phyloP scores from a whole-genome alignment of 2,797 vertebrate species.

The Pseudochromis fuscus region DNA sequence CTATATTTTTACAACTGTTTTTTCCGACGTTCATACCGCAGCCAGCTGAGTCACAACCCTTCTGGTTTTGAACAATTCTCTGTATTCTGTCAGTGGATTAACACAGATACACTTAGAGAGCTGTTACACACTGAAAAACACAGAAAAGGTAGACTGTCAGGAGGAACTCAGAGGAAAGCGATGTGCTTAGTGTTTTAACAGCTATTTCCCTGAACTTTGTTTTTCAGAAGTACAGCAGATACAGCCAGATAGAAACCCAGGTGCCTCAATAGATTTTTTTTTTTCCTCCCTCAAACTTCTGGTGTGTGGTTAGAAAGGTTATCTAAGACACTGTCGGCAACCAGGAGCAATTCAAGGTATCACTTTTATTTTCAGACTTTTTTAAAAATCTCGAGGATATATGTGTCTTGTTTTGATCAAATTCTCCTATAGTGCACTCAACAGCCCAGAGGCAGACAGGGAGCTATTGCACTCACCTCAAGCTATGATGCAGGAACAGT shows the following conservation, averaged over 20 bases:
- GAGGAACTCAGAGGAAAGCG: slow-evolving; percentile 26
- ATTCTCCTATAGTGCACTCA: slow-evolving; percentile 25
- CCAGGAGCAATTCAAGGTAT: slow-evolving; percentile 23
- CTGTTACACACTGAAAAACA: slow-evolving; percentile 17
- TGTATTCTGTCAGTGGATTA: background rate
- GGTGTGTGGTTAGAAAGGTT: slow-evolving; percentile 21
- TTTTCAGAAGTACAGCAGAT: slow-evolving; percentile 14
- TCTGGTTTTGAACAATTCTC: background rate
- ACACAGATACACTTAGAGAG: slow-evolving; percentile 4
- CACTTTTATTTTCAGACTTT: slow-evolving; percentile 27
- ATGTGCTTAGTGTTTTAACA: slow-evolving; percentile 28
- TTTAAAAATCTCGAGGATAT: slow-evolving; percentile 15
- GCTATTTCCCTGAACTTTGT: slow-evolving; percentile 21
- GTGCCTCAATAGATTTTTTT: background rate
- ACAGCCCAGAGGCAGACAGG: slow-evolving; percentile 33
- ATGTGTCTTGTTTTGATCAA: slow-evolving; percentile 41
- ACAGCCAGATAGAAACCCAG: background rate
- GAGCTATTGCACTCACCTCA: slow-evolving; percentile 38
- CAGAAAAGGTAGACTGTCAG: slow-evolving; percentile 7
- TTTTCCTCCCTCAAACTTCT: slow-evolving; percentile 21
- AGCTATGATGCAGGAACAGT: slow-evolving; percentile 29
- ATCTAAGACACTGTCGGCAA: slow-evolving; percentile 22
- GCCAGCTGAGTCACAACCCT: too few species aligned
- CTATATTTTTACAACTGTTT: too few species aligned
- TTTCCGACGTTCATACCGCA: too few species aligned